A percentile compares a stretch with the other conserved stretches of the same genome.
Evolutionary conservation across 2,113 vertebrate species (phyloP).

Genomic region (Coracopsis vasa): DNA sequence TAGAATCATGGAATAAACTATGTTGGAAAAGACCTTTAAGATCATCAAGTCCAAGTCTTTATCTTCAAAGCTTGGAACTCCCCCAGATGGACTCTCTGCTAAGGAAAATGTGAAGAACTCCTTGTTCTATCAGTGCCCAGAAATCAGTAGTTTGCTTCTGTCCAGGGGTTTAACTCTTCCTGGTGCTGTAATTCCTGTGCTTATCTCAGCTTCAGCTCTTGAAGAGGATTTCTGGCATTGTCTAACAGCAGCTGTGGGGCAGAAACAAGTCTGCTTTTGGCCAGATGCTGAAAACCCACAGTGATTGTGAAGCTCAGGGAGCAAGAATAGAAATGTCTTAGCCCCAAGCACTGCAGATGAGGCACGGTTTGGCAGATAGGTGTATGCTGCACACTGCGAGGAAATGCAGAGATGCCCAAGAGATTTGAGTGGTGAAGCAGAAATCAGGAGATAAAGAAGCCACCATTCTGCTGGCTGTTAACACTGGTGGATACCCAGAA

Average conservation of each 20-base stretch:
- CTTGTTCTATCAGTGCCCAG: not conserved
- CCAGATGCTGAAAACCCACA: not conserved
- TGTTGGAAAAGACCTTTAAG: not conserved
- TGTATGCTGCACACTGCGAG: not conserved
- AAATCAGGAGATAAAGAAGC: not conserved
- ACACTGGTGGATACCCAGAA: not conserved
- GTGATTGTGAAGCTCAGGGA: not conserved
- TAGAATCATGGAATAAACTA: not conserved
- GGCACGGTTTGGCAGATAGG: not conserved
- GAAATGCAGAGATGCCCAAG: not conserved
- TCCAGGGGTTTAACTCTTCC: not conserved
- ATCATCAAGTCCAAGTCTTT: not conserved
- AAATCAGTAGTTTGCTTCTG: not conserved
- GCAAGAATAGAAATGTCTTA: not conserved
- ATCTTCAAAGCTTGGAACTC: not conserved
- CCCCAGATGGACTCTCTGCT: not conserved
- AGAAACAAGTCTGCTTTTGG: not conserved
- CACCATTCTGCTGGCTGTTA: not conserved
- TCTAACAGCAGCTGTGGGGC: not conserved
- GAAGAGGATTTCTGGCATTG: not conserved
- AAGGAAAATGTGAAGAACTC: not conserved
- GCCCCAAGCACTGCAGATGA: not conserved
- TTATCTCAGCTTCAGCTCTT: not conserved
- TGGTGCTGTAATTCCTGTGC: not conserved
- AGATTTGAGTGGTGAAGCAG: not conserved